Conservation (phyloP, 2,888 invertebrate genomes). For the Rambutsinella grinnellia region DNA sequence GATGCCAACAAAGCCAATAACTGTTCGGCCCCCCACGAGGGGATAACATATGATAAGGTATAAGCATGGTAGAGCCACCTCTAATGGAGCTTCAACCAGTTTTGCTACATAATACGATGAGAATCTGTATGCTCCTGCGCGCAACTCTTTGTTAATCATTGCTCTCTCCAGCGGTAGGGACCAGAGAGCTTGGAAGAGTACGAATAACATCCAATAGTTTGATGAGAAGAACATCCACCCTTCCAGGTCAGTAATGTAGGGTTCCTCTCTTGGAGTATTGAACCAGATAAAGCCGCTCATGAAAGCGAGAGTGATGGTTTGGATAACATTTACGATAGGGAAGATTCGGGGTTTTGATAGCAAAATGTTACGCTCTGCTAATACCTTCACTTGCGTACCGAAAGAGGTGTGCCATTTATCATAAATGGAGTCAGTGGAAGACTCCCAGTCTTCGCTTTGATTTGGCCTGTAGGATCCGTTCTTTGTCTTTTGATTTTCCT, state of each 20-base stretch:
- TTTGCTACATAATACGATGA: conserved; percentile 86
- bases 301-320: conserved; percentile 79
- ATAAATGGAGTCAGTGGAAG: conserved; percentile 27
- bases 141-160: conserved; percentile 83
- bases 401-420: conserved; percentile 79
- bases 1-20: conserved; percentile 34
- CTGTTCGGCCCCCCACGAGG: conserved; percentile 73
- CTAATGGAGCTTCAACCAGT: conserved; percentile 82
- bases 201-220: conserved; percentile 85
- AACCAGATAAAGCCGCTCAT: conserved; percentile 84
- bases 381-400: conserved; percentile 81
- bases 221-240: conserved; percentile 89
- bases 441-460: conserved; percentile 9
- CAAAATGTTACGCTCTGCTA: conserved; percentile 81
- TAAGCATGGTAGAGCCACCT: conserved; percentile 80
- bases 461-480: conserved; percentile 9
- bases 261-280: conserved; percentile 79
- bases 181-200: conserved; percentile 82
- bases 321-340: conserved; percentile 81
- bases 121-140: conserved; percentile 82
- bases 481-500: conserved; percentile 25
- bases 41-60: conserved; percentile 83
- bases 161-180: conserved; percentile 84
- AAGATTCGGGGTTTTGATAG: conserved; percentile 82
- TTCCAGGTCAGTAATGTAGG: conserved; percentile 81